A percentile compares a stretch with the other conserved stretches of the same genome.
Conservation (phyloP, 2,888 invertebrate species). For the Orchesella flavescens region DNA sequence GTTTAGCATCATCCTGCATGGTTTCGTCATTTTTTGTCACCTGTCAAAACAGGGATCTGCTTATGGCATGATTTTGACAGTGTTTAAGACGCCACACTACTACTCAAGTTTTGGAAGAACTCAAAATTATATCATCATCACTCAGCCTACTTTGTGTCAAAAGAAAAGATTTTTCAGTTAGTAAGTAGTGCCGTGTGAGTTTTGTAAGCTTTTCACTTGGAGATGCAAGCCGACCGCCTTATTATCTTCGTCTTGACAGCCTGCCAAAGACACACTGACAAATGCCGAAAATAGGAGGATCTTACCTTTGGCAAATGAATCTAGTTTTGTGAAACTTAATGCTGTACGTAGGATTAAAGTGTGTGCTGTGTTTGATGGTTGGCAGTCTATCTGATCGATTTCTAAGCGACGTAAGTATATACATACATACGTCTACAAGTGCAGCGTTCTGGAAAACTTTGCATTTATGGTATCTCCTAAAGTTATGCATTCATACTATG, state of each 20-base stretch:
- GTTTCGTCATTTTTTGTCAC: background rate
- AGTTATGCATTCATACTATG: too few relatives aligned
- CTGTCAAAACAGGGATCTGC: background rate
- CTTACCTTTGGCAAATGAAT: background rate
- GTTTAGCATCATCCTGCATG: background rate
- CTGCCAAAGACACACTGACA: slow-evolving; percentile 22
- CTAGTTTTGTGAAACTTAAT: too few relatives aligned
- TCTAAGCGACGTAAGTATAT: background rate
- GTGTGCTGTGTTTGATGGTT: background rate
- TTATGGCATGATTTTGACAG: background rate
- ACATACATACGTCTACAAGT: background rate
- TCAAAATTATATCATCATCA: background rate
- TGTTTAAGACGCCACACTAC: background rate
- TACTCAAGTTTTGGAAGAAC: background rate
- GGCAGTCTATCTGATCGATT: background rate
- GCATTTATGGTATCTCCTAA: too few relatives aligned
- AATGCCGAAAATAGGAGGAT: background rate
- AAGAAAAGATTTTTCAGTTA: background rate
- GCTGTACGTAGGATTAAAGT: too few relatives aligned
- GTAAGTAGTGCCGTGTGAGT: background rate
- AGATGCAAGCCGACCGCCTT: background rate
- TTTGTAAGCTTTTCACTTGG: background rate
- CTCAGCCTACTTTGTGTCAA: background rate
- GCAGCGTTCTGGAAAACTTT: too few relatives aligned
- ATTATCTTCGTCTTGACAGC: background rate